These are phyloP conservation scores for Vidua chalybeata DNA, from an alignment of 2,113 vertebrate genomes.

Conservation along the genomic window DNA sequence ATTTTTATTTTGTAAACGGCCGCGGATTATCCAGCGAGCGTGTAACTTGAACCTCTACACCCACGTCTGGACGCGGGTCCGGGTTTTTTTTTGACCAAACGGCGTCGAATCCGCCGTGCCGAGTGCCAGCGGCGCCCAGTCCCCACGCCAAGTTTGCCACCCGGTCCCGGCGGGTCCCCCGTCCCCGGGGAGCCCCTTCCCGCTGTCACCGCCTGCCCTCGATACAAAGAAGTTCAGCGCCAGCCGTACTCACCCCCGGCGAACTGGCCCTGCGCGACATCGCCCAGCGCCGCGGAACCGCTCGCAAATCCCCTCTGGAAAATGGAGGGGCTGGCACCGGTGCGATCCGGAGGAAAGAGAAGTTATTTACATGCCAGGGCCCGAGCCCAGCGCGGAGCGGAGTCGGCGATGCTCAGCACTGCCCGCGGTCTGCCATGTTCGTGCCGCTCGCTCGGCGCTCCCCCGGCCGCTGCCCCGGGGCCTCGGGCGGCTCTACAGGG, in stretches of 20 bases:
- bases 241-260: slow-evolving; percentile 54
- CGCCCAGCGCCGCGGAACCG: slow-evolving; percentile 14
- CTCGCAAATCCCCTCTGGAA: slow-evolving; percentile 39
- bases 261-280: slow-evolving; percentile 25
- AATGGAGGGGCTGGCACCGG: slow-evolving; percentile 39
- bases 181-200: background rate
- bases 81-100: background rate
- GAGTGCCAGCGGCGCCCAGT: background rate
- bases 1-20: background rate
- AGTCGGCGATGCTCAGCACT: slow-evolving; percentile 9
- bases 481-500: slow-evolving; percentile 14
- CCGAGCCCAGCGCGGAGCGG: background rate
- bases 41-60: background rate
- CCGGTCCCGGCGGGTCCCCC: background rate
- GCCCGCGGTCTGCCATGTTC: slow-evolving; percentile 35
- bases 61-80: background rate
- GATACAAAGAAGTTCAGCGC: slow-evolving; percentile 58
- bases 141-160: slow-evolving; percentile 28
- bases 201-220: slow-evolving; percentile 43
- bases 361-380: slow-evolving; percentile 50
- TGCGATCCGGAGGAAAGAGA: slow-evolving; percentile 12
- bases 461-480: slow-evolving; percentile 33
- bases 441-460: background rate
- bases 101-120: background rate
- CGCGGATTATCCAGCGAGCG: background rate